Conservation (phyloP, 2,888 invertebrate species). For the Drosophila subsilvestris region DNA sequence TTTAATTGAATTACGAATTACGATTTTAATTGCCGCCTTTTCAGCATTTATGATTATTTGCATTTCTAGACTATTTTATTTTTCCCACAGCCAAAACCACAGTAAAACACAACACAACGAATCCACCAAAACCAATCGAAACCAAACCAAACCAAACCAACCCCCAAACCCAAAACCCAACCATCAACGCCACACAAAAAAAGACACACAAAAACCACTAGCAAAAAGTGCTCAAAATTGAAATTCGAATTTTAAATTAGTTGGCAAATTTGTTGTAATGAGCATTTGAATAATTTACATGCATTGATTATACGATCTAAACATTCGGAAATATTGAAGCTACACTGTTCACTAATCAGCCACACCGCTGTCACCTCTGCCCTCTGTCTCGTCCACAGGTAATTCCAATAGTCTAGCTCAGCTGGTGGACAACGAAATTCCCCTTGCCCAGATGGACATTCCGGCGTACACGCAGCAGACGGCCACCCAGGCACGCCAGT, state of each 20-base stretch:
- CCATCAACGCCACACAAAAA: slow-evolving; percentile 33
- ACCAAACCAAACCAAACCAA: slow-evolving; percentile 26
- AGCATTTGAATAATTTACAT: slow-evolving; percentile 68
- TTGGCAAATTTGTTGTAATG: slow-evolving; percentile 78
- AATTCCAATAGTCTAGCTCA: slow-evolving; percentile 88
- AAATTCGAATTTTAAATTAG: slow-evolving; percentile 72
- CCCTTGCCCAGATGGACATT: slow-evolving; percentile 85
- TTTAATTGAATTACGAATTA: slow-evolving; percentile 60
- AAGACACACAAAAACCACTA: slow-evolving; percentile 43
- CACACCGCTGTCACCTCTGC: slow-evolving; percentile 13
- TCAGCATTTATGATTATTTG: slow-evolving; percentile 71
- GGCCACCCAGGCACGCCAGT: slow-evolving; percentile 68
- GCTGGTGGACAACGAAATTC: slow-evolving; percentile 87
- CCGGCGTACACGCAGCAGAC: slow-evolving; percentile 71
- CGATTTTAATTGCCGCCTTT: slow-evolving; percentile 63
- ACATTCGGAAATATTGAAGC: slow-evolving; percentile 18
- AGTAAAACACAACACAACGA: slow-evolving; percentile 36
- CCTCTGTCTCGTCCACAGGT: slow-evolving; percentile 84
- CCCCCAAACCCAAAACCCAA: slow-evolving; percentile 3
- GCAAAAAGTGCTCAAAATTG: slow-evolving; percentile 49
- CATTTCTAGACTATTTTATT: slow-evolving; percentile 59
- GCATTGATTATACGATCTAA: slow-evolving; percentile 58
- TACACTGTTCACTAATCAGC: slow-evolving; percentile 54
- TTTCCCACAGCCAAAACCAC: slow-evolving; percentile 18
- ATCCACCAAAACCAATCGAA: slow-evolving; percentile 27